Evolutionary conservation across 2,797 vertebrate species (phyloP).

Genomic region (Acipenser oxyrinchus): DNA sequence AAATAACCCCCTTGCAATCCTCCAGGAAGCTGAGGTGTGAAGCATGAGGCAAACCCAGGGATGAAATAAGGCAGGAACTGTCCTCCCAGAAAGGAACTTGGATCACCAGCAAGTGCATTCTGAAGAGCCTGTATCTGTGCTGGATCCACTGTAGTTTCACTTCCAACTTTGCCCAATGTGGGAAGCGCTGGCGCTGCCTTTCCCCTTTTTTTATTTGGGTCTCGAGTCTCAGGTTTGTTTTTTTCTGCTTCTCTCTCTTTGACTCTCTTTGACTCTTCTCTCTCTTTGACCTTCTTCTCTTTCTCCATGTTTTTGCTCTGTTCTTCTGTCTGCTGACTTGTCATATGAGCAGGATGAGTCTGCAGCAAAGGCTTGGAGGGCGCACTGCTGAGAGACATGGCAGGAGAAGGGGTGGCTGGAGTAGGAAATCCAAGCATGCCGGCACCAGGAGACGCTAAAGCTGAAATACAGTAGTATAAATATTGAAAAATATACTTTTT

Average conservation of each 20-base stretch:
- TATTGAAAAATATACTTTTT: slow-evolving; percentile 59
- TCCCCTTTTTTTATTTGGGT: slow-evolving; percentile 83
- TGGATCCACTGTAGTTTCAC: slow-evolving; percentile 74
- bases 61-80: slow-evolving; percentile 99
- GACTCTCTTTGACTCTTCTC: slow-evolving; percentile 81
- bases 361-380: slow-evolving; percentile 99
- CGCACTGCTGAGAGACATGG: slow-evolving; percentile 98
- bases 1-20: slow-evolving; percentile 94
- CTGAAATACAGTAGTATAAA: slow-evolving; percentile 92
- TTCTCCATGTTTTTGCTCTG: slow-evolving; percentile 93
- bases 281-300: slow-evolving; percentile 66
- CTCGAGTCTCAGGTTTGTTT: slow-evolving; percentile 72
- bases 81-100: slow-evolving; percentile 86
- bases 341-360: slow-evolving; percentile 89
- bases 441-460: slow-evolving; percentile 97
- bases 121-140: slow-evolving; percentile 92
- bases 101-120: slow-evolving; percentile 87
- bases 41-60: slow-evolving; percentile 95
- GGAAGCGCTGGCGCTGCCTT: slow-evolving; percentile 77
- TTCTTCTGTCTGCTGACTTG: slow-evolving; percentile 96
- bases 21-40: slow-evolving; percentile 90
- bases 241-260: slow-evolving; percentile 90
- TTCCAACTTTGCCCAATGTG: slow-evolving; percentile 78
- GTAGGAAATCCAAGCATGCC: slow-evolving; percentile 99
- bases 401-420: slow-evolving; percentile 98